A percentile compares a stretch with the other conserved stretches of the same genome.
These are phyloP conservation scores for Girardinichthys multiradiatus DNA, from an alignment of 2,113 vertebrate genomes.

Conservation along the genomic window DNA sequence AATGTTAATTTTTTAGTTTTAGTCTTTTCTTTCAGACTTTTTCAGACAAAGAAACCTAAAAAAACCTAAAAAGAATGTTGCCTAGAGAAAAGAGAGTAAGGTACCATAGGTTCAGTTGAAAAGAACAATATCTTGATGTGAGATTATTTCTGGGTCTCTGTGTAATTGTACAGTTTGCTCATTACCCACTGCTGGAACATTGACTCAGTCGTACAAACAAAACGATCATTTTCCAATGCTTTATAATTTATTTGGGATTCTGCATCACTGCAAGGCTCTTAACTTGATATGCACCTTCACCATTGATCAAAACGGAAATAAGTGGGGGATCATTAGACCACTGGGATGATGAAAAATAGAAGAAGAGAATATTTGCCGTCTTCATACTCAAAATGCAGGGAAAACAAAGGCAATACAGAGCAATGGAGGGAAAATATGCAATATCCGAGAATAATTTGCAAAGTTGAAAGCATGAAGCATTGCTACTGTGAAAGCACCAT, in stretches of 20 bases:
- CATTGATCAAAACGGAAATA: constrained; percentile 31
- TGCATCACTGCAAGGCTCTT: constrained; percentile 45
- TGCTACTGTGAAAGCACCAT: constrained; percentile 10
- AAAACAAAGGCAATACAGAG: constrained; percentile 31
- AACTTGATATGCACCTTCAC: constrained; percentile 56
- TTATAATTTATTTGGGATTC: constrained; percentile 51
- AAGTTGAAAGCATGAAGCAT: constrained; percentile 39
- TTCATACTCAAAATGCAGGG: constrained; percentile 23
- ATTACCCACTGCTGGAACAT: constrained; percentile 50
- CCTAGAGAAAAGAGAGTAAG: constrained; percentile 5
- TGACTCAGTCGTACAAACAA: constrained; percentile 47
- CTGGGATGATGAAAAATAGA: constrained; percentile 59
- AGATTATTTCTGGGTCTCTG: constrained; percentile 31
- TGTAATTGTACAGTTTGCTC: constrained; percentile 38
- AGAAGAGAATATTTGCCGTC: constrained; percentile 40
- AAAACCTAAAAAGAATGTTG: neutral
- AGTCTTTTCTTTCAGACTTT: constrained; percentile 17
- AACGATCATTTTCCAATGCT: constrained; percentile 36
- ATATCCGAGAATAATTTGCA: constrained; percentile 47
- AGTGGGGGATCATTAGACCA: constrained; percentile 56
- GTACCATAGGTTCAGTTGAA: constrained; percentile 33
- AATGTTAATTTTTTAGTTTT: constrained; percentile 19
- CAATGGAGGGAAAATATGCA: constrained; percentile 44
- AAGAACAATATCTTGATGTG: constrained; percentile 42
- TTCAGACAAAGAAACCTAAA: no score